Conservation (phyloP, 2,797 vertebrate species). For the Linurgus olivaceus region DNA sequence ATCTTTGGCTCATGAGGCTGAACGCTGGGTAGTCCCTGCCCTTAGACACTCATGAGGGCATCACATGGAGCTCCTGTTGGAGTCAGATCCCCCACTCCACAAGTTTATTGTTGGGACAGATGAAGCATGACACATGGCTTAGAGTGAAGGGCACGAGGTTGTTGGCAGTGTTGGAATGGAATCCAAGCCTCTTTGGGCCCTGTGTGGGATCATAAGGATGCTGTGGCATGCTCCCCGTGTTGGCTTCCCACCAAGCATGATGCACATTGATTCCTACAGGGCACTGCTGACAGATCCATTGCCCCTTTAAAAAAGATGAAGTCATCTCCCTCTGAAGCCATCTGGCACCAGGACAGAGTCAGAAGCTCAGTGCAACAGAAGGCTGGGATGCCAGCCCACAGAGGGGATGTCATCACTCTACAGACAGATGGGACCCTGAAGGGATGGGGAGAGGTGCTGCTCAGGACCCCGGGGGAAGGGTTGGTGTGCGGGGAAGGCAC, state of each 20-base stretch:
- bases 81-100: rapidly evolving
- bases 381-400: constrained; percentile 69
- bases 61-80: background rate
- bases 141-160: background rate
- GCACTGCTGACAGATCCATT: constrained; percentile 20
- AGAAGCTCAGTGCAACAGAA: constrained; percentile 72
- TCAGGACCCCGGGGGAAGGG: constrained; percentile 28
- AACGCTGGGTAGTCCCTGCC: rapidly evolving
- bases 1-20: background rate
- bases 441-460: constrained; percentile 20
- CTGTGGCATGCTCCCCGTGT: background rate
- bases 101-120: background rate
- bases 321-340: constrained; percentile 66
- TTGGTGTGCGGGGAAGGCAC: background rate
- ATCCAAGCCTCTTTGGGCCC: background rate
- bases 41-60: background rate
- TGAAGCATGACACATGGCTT: background rate
- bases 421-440: constrained; percentile 72
- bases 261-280: background rate
- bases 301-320: constrained; percentile 76
- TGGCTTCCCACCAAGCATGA: constrained; percentile 2
- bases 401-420: constrained; percentile 62
- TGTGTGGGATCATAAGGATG: background rate
- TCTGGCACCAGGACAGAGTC: constrained; percentile 62
- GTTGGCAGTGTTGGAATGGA: background rate